Conservation (phyloP, 1,140 invertebrate genomes). For the Cherax quadricarinatus region DNA sequence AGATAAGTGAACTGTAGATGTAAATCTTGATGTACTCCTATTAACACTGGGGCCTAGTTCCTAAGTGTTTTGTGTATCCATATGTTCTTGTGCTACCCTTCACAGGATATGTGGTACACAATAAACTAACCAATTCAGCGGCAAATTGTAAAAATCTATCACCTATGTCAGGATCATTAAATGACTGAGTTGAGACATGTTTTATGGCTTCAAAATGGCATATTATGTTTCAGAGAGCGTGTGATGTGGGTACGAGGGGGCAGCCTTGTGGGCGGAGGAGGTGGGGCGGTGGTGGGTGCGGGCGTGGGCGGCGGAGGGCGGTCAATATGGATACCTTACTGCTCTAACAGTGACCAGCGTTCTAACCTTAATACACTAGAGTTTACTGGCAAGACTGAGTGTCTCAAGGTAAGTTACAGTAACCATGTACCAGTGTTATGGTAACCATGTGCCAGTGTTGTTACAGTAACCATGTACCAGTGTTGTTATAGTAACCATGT, state of each 20-base stretch:
- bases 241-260: conserved; percentile 31
- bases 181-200: not conserved
- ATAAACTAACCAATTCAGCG: no score
- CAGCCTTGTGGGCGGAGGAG: not conserved
- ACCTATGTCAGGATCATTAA: not conserved
- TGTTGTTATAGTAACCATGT: not conserved
- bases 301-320: not conserved
- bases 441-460: not conserved
- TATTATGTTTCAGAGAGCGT: not conserved
- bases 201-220: not conserved
- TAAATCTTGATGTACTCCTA: no score
- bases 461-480: not conserved
- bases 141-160: not conserved
- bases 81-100: no score
- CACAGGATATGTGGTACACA: no score
- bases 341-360: conserved; percentile 8
- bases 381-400: conserved; percentile 30
- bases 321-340: conserved; percentile 47
- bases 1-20: no score
- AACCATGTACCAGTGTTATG: not conserved
- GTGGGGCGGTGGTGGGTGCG: not conserved
- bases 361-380: not conserved
- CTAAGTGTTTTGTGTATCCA: not conserved
- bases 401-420: conserved; percentile 33
- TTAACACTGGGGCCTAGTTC: not conserved